Evolutionary conservation across 2,797 vertebrate species (phyloP).

Genomic region (Ctenosaura bakeri): DNA sequence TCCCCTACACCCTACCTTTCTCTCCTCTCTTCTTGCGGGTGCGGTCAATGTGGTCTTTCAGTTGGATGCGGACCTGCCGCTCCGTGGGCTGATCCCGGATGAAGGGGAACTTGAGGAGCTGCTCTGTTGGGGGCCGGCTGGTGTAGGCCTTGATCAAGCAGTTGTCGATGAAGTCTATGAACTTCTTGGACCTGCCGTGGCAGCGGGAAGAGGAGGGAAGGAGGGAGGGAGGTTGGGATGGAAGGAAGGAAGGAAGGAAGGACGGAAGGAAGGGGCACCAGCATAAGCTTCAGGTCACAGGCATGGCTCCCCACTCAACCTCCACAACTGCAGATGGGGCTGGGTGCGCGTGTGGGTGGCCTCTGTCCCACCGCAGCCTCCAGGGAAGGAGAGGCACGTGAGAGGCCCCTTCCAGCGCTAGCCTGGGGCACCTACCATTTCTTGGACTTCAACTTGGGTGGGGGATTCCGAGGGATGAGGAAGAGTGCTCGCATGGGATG

Average conservation of each 20-base stretch:
- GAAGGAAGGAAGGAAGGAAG: no score
- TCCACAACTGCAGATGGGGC: neutral
- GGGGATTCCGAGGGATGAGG: conserved; percentile 94
- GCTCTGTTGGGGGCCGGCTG: conserved; percentile 91
- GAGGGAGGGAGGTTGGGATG: neutral
- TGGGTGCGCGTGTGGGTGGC: neutral
- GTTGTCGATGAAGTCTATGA: conserved; percentile 94
- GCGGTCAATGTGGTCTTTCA: conserved; percentile 94
- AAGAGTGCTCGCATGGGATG: conserved; percentile 96
- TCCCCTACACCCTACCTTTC: conserved; percentile 82
- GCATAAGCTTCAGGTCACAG: neutral
- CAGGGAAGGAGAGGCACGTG: neutral
- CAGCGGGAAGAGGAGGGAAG: neutral
- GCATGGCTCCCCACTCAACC: neutral
- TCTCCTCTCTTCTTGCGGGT: conserved; percentile 93
- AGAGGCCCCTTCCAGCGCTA: no score
- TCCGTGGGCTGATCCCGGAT: conserved; percentile 95
- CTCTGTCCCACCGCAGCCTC: neutral
- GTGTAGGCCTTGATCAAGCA: conserved; percentile 94
- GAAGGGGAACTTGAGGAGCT: conserved; percentile 93
- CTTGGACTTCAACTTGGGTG: conserved; percentile 95
- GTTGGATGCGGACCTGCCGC: conserved; percentile 94
- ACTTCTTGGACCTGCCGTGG: conserved; percentile 91
- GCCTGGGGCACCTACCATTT: conserved; percentile 85
- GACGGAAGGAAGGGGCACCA: neutral